Base-by-base conservation (phyloP, 2,888 invertebrate species). In the Amblyjoppa proteus region DNA sequence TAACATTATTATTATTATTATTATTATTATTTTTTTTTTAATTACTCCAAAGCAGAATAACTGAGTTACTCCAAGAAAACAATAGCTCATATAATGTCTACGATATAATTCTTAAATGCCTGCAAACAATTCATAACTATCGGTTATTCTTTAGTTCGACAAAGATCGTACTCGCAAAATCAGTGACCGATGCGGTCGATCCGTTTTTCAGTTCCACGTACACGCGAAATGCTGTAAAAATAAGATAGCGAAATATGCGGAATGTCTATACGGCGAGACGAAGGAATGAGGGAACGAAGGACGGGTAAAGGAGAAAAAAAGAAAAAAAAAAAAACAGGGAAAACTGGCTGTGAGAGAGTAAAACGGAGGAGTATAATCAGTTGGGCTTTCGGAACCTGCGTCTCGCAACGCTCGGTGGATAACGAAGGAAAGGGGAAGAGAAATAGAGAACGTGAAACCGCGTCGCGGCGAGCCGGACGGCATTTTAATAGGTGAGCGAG, bases 401-500 rank as follows among this genome's bases (percentile, higher is more conserved):
- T 25, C 53, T 77, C 56, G 68, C 68, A 31, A 7, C 31, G 68
- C 28, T 31, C 3, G 38, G 77, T 7, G 38, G 77, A 80, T 78
- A 7, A 79, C 81, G 70, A 69, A 73, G 61, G 76, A 45, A 45
- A n/a, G 45, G 53, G 49, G n/a, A 13, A 51, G 61, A 64, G 25
- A 71, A 71, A 71, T n/a, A 25, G 38, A 61, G 64, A 73, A 79
- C 61, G 79, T 38, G 71, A 71, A 79, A 71, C 38, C 71, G 71
- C 51, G 49, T 16, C 16, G 13, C 34, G 11, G 45, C 75, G 51
- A 51, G 56, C 41, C 68, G 64, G 77, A 76, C 51, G 79, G 69
- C 38, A 53, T 79, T 79, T 45, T 64, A 84, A 86, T 80, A 80
- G 88, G 83, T 68, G 80, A 82, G 80, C 83, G 83, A 79, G 83